A percentile compares a stretch with the other conserved stretches of the same genome.
phyloP scores from a whole-genome alignment of 2,797 vertebrate species.

The Gambusia yucatana region DNA sequence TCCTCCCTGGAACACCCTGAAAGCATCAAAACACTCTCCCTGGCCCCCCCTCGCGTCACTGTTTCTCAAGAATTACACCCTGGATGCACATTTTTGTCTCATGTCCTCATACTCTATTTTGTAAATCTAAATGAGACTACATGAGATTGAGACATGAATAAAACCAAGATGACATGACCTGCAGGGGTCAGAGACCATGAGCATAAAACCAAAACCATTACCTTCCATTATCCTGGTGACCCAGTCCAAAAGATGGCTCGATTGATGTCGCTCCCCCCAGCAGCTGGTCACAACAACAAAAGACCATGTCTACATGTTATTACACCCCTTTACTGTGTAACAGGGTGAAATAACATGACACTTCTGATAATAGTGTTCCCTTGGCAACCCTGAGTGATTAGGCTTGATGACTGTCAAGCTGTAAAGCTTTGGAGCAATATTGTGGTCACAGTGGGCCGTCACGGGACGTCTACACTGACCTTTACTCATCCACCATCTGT shows the following conservation, averaged over 20 bases:
- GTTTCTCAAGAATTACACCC: conserved; percentile 52
- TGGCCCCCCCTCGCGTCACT: conserved; percentile 26
- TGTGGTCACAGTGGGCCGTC: conserved; percentile 46
- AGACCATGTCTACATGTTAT: conserved; percentile 63
- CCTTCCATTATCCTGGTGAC: conserved; percentile 58
- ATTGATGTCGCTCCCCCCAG: conserved; percentile 32
- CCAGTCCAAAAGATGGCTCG: conserved; percentile 62
- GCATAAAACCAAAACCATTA: conserved; percentile 58
- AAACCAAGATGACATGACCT: conserved; percentile 54
- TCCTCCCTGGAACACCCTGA: conserved; percentile 44
- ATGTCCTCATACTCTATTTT: conserved; percentile 24
- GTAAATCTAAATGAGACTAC: conserved; percentile 41
- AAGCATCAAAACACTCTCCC: conserved; percentile 54
- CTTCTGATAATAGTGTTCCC: conserved; percentile 55
- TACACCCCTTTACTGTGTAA: conserved; percentile 44
- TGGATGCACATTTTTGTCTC: conserved; percentile 21
- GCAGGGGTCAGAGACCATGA: conserved; percentile 30
- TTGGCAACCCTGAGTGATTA: conserved; percentile 57
- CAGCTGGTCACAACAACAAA: conserved; percentile 59
- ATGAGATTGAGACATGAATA: conserved; percentile 23
- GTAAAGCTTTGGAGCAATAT: conserved; percentile 57
- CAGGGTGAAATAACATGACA: conserved; percentile 66
- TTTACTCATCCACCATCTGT: conserved; percentile 52
- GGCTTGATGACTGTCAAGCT: conserved; percentile 52
- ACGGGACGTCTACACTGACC: conserved; percentile 51